Evolutionary conservation across 37 sponge, comb jelly and placozoan genomes (phyloP), one percentile per base, ranked within the genome.

Genomic region (Ephydatia muelleri): DNA sequence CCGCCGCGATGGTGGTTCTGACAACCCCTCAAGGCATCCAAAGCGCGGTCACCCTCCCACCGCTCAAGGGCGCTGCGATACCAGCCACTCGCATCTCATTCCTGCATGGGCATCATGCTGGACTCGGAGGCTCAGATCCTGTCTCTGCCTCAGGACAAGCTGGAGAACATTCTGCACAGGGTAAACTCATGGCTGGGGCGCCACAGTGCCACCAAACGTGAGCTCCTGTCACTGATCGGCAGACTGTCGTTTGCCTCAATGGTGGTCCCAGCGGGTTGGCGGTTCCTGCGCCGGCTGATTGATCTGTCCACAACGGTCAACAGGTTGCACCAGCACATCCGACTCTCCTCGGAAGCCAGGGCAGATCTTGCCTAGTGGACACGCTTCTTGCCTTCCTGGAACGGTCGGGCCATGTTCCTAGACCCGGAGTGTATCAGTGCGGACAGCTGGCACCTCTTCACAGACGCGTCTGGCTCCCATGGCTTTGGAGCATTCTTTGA

Each of bases 141-240:
- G n/a, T 40, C 74, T 29, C 75, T 83, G n/a, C 65, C 83, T 16
- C 30, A 72, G 26, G 75, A 72, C 49, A 73, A 64, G 43, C 83
- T 72, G 67, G 9, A 25, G 16, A 49, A 72, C 22, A 72, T 73
- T 19, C 75, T 72, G 26, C 12, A 3, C 25, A 19, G 74, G 74
- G 34, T 26, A 83, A n/a, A n/a, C n/a, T n/a, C n/a, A 43, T 83
- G 83, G 83, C 74, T 30, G 30, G 49, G 29, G 5, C 73, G 68
- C 22, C 5, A 3, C 22, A 65, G 21, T 3, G 37, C 40, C 77
- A 84, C 77, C 38, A 84, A 74, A 49, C 76, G 77, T 25, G 27
- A 75, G 23, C 77, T 84, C 67, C 85, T 84, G 22, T 84, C 85
- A 19, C 39, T 84, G 23, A 86, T 70, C 37, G 87, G 87, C 36